Conservation (phyloP, 2,113 vertebrate species). For the Macaca fascicularis region T2T-MFA8v1.1 NC_088376.1:4158001-4158500, state of each 20-base stretch:
- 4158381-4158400: not conserved
- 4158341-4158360: not conserved
- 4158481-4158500: not conserved
- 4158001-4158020: not conserved
- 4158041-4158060: too few relatives aligned
- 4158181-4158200: not conserved
- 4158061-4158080: not conserved
- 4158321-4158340: not conserved
- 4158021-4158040: not conserved
- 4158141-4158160: not conserved
- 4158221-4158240: not conserved
- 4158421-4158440: not conserved
- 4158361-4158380: not conserved
- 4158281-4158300: not conserved
- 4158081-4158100: not conserved
- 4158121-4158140: not conserved
- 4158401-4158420: not conserved
- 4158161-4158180: not conserved
- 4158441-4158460: not conserved
- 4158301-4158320: not conserved
- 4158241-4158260: not conserved
- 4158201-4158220: not conserved
- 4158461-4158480: not conserved
- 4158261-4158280: not conserved
- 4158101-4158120: not conserved